Evolutionary conservation across 2,888 invertebrate genomes (phyloP), one percentile per base, ranked within the genome.

Genomic region (Cistogaster globosa): DNA sequence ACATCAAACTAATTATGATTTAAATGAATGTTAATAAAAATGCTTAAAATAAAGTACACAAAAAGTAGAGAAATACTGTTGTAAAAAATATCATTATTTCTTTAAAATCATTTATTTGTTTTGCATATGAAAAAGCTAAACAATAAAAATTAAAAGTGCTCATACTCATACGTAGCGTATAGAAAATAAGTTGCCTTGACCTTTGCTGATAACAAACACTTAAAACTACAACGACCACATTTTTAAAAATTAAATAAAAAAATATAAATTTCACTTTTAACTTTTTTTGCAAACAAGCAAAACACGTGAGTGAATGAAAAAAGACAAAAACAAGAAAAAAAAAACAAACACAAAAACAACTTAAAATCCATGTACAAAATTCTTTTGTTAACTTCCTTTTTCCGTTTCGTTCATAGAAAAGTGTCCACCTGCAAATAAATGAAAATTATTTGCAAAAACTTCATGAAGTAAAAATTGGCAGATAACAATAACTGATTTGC

Each of bases 321-420:
- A 32, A 26, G 0, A 18, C 32, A 32, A 4, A 38, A 8, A 38
- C 8, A 38, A 32, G n/a, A 32, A 20, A 63, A 9, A 26, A 63
- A 12, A 18, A 36, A 58, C 42, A 53, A 51, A 36, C 3, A 16
- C 63, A 6, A 45, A 6, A 48, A 48, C 42, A 11, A 14, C 38
- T 53, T 32, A 60, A 72, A 74, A 67, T 0, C 14, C 58, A 32
- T 32, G 32, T 42, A 42, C 1, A 48, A 85, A 75, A 85, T 85
- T 85, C 85, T 85, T 71, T 82, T 78, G 63, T 85, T 67, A 18
- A 75, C 81, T 85, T 85, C 85, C 85, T 81, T 81, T 84, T 81
- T 55, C 67, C 62, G 55, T 76, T 76, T 62, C 9, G 22, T 22
- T 8, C 65, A 72, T 18, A 4, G 48, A 71, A 76, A 76, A 82